These are phyloP conservation scores for Julus scandinavius DNA, from an alignment of 2,888 invertebrate species.

Conservation along the genomic window DNA sequence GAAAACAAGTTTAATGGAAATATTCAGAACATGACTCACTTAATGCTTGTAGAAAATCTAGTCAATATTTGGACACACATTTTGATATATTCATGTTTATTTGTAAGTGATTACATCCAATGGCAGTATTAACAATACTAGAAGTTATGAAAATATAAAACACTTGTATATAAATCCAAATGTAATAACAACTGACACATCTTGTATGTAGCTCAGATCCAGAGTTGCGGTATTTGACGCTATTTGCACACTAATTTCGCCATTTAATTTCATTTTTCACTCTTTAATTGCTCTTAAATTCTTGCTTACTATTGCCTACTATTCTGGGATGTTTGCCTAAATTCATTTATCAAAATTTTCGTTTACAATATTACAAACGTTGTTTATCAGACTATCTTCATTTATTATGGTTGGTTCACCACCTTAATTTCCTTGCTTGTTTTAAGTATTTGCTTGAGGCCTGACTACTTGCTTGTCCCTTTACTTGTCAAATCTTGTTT, in stretches of 20 bases:
- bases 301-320: background rate
- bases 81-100: too few relatives aligned
- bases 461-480: background rate
- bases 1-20: too few relatives aligned
- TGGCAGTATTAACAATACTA: too few relatives aligned
- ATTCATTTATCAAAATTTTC: background rate
- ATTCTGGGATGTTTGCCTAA: background rate
- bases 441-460: background rate
- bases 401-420: background rate
- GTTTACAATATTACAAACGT: background rate
- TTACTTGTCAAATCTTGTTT: background rate
- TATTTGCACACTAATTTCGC: conserved; percentile 25
- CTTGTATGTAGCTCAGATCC: conserved; percentile 25
- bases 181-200: background rate
- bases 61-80: too few relatives aligned
- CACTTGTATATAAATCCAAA: background rate
- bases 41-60: too few relatives aligned
- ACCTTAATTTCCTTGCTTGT: background rate
- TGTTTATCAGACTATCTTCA: background rate
- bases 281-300: conserved; percentile 12
- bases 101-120: too few relatives aligned
- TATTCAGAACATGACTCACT: too few relatives aligned
- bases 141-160: too few relatives aligned
- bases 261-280: conserved; percentile 13
- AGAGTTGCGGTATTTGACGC: conserved; percentile 21